These are phyloP conservation scores for Noturus placidus DNA, from an alignment of 2,113 vertebrate genomes.

Conservation along the genomic window DNA sequence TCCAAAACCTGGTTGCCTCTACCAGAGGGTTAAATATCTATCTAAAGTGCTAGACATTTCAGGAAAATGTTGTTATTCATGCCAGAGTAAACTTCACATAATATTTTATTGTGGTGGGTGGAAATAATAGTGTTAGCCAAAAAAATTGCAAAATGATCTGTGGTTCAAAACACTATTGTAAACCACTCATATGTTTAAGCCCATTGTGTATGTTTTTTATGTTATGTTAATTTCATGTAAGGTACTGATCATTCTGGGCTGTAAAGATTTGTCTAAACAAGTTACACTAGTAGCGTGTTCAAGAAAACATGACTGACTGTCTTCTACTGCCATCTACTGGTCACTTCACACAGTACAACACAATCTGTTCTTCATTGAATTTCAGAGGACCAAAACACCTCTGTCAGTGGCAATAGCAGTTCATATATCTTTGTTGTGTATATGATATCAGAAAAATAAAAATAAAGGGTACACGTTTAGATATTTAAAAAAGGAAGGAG, in stretches of 20 bases:
- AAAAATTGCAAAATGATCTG: not conserved
- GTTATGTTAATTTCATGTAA: not conserved
- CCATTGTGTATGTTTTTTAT: not conserved
- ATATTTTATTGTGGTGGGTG: not conserved
- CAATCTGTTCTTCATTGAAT: not conserved
- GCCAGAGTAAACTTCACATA: not conserved
- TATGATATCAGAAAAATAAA: not conserved
- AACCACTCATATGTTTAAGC: not conserved
- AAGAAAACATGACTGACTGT: not conserved
- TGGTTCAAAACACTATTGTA: not conserved
- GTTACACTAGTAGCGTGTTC: not conserved
- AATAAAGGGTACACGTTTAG: not conserved
- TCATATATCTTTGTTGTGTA: not conserved
- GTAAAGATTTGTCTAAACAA: not conserved
- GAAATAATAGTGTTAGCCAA: not conserved
- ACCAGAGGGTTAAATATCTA: not conserved
- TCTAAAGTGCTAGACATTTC: not conserved
- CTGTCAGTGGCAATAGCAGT: not conserved
- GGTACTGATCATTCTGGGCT: not conserved
- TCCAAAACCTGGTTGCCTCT: not conserved
- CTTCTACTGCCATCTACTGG: slow-evolving; percentile 40
- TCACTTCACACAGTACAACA: not conserved
- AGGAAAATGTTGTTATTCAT: not conserved
- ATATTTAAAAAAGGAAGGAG: too few species aligned
- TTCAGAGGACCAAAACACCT: not conserved